phyloP scores from a whole-genome alignment of 2,113 vertebrate species.

The Epinephelus fuscoguttatus region DNA sequence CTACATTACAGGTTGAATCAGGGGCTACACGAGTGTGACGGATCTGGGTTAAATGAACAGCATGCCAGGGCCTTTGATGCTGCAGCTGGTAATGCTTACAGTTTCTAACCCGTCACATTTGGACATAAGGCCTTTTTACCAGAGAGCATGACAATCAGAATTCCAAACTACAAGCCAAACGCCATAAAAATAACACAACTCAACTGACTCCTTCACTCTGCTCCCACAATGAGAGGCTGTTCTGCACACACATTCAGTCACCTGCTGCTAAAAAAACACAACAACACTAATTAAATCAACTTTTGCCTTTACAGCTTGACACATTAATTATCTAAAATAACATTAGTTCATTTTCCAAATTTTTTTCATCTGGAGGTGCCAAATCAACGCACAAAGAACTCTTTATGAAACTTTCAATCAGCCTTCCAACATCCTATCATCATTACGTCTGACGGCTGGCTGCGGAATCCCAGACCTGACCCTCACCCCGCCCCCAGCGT shows the following conservation, averaged over 20 bases:
- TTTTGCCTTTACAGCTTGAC: conserved; percentile 37
- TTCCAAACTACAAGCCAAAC: conserved; percentile 83
- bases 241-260: conserved; percentile 41
- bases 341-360: conserved; percentile 41
- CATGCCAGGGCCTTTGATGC: conserved; percentile 77
- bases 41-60: conserved; percentile 78
- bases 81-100: conserved; percentile 82
- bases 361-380: conserved; percentile 19
- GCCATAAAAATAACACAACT: conserved; percentile 78
- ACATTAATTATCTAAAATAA: conserved; percentile 58
- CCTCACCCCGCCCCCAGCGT: conserved; percentile 19
- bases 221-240: conserved; percentile 55
- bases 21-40: conserved; percentile 72
- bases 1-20: conserved; percentile 77
- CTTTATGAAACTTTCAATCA: conserved; percentile 56
- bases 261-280: not conserved
- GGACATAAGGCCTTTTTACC: conserved; percentile 70
- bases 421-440: conserved; percentile 23
- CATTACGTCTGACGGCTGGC: conserved; percentile 12
- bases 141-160: conserved; percentile 80
- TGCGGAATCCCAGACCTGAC: conserved; percentile 28
- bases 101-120: conserved; percentile 72
- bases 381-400: conserved; percentile 48
- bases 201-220: conserved; percentile 54
- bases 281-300: conserved; percentile 7